A percentile compares a stretch with the other conserved stretches of the same genome.
Evolutionary conservation across 2,797 vertebrate genomes (phyloP).

Genomic region (Pangasius mekongensis): DNA sequence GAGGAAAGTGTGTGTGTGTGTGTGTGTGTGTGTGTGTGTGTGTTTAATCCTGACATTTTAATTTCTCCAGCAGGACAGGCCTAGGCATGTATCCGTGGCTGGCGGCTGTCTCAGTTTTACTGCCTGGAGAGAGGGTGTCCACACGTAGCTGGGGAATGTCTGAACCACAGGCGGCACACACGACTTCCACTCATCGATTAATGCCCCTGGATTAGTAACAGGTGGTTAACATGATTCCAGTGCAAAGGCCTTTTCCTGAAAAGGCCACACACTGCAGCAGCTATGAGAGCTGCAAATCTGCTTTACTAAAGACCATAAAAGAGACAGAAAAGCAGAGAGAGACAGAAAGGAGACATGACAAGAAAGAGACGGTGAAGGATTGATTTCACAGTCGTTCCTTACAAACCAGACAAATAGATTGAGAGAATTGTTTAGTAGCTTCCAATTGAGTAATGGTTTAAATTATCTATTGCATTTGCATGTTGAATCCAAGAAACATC

Average conservation of each 20-base stretch:
- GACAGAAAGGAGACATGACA: not conserved
- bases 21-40: constrained; percentile 17
- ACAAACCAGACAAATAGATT: not conserved
- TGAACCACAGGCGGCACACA: constrained; percentile 67
- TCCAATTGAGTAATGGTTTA: not conserved
- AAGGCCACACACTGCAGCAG: constrained; percentile 48
- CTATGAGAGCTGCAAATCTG: not conserved
- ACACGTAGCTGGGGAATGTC: constrained; percentile 55
- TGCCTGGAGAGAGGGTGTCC: constrained; percentile 46
- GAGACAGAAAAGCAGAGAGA: not conserved
- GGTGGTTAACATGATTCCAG: constrained; percentile 69
- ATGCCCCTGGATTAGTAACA: constrained; percentile 69
- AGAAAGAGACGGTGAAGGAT: not conserved
- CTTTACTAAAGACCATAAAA: not conserved
- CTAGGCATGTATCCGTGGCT: constrained; percentile 43
- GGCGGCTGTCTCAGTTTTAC: constrained; percentile 48
- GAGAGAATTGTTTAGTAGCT: not conserved
- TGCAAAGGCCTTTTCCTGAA: constrained; percentile 59
- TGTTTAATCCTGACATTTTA: constrained; percentile 25
- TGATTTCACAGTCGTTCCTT: not conserved
- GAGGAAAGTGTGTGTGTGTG: constrained; percentile 23
- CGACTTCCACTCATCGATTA: constrained; percentile 68
- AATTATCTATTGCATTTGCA: not conserved
- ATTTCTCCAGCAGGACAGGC: constrained; percentile 46
- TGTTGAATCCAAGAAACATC: not conserved